A percentile compares a stretch with the other conserved stretches of the same genome.
Conservation (phyloP, 1,140 invertebrate species). For the Spodoptera litura region DNA sequence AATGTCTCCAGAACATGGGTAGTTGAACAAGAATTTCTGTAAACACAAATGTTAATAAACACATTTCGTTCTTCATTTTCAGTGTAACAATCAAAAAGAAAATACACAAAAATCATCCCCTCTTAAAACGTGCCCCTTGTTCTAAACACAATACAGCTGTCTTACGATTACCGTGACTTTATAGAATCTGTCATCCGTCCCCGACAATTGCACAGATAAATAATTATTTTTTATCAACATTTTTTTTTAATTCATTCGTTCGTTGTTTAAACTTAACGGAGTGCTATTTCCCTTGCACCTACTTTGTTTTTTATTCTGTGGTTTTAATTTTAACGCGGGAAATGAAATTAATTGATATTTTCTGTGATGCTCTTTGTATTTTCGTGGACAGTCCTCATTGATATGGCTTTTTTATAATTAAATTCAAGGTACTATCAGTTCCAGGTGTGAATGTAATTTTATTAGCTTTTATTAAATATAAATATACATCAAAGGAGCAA, state of each 20-base stretch:
- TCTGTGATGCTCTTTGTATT: neutral
- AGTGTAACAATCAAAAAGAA: neutral
- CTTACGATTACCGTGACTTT: slow-evolving; percentile 23
- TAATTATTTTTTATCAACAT: neutral
- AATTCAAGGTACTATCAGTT: too few species aligned
- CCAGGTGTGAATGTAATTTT: too few species aligned
- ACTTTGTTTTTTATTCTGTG: slow-evolving; percentile 34
- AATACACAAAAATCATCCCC: neutral
- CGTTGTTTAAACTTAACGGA: slow-evolving; percentile 41
- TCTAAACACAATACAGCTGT: neutral
- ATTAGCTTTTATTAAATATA: too few species aligned
- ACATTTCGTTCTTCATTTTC: too few species aligned
- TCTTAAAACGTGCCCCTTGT: neutral
- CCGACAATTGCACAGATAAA: slow-evolving; percentile 43
- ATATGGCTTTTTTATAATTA: slow-evolving; percentile 1
- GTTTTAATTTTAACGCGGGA: slow-evolving; percentile 23
- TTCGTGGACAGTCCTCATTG: slow-evolving; percentile 6
- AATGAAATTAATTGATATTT: slow-evolving; percentile 28
- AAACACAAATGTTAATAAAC: too few species aligned
- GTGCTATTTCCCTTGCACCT: slow-evolving; percentile 52
- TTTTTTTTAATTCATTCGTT: slow-evolving; percentile 39
- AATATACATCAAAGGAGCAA: too few species aligned
- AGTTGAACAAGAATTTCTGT: too few species aligned
- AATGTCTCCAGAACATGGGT: too few species aligned
- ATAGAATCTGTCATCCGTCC: slow-evolving; percentile 38